These are phyloP conservation scores for Tupaia tana DNA, from an alignment of 2,113 vertebrate species.

Conservation along the genomic window DNA sequence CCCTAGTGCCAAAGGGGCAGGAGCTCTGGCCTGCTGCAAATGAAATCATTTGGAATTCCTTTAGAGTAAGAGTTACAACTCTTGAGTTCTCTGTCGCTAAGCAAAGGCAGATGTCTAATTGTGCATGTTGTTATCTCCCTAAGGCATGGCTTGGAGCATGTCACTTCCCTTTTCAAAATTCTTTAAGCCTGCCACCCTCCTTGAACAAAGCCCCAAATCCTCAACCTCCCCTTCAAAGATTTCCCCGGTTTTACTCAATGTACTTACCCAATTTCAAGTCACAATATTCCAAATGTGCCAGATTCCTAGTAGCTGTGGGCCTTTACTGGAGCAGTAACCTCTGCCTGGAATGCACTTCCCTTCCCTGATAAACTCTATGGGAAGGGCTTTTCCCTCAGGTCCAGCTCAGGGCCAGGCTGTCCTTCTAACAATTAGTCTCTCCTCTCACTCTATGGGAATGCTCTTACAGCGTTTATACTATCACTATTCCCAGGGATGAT, in stretches of 20 bases:
- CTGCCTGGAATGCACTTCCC: neutral
- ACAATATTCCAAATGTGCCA: neutral
- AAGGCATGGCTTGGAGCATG: neutral
- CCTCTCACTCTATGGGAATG: neutral
- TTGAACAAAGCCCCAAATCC: conserved; percentile 58
- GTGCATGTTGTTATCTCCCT: neutral
- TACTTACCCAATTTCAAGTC: neutral
- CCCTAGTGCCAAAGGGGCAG: conserved; percentile 59
- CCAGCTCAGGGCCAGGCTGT: neutral
- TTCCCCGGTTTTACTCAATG: neutral
- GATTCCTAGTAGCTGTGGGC: neutral
- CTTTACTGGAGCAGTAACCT: neutral
- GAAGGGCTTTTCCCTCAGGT: neutral
- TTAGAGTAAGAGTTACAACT: conserved; percentile 44
- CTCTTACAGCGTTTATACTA: neutral
- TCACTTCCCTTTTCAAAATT: conserved; percentile 36
- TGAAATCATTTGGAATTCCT: conserved; percentile 70
- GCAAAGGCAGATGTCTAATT: conserved; percentile 70
- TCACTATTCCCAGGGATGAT: neutral
- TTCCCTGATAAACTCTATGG: neutral
- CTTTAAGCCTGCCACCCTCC: conserved; percentile 41
- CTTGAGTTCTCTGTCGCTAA: conserved; percentile 59
- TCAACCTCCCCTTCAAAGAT: conserved; percentile 15
- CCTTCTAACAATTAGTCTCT: neutral
- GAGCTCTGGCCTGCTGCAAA: conserved; percentile 19